Percentiles rank a stretch among this genome's conserved stretches.
Evolutionary conservation across 2,113 vertebrate genomes (phyloP).

Genomic region (human (Homo sapiens)): GRCh38 chr2:15823501-15824000

Average conservation of each 20-base stretch:
- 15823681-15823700: not conserved
- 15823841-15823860: slow-evolving; percentile 46
- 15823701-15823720: not conserved
- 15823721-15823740: not conserved
- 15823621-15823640: not conserved
- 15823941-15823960: slow-evolving; percentile 57
- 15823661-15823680: not conserved
- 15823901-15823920: not conserved
- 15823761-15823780: not conserved
- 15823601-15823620: not conserved
- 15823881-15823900: not conserved
- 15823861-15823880: slow-evolving; percentile 31
- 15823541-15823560: not conserved
- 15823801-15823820: not conserved
- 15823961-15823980: slow-evolving; percentile 35
- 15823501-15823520: not conserved
- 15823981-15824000: not conserved
- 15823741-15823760: not conserved
- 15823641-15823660: not conserved
- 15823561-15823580: not conserved
- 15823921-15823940: slow-evolving; percentile 37
- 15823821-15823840: not conserved
- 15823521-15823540: not conserved
- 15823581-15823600: not conserved
- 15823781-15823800: too few relatives aligned